phyloP scores from a whole-genome alignment of 2,888 invertebrate genomes.

The Glyphotaelius pellucidus region DNA sequence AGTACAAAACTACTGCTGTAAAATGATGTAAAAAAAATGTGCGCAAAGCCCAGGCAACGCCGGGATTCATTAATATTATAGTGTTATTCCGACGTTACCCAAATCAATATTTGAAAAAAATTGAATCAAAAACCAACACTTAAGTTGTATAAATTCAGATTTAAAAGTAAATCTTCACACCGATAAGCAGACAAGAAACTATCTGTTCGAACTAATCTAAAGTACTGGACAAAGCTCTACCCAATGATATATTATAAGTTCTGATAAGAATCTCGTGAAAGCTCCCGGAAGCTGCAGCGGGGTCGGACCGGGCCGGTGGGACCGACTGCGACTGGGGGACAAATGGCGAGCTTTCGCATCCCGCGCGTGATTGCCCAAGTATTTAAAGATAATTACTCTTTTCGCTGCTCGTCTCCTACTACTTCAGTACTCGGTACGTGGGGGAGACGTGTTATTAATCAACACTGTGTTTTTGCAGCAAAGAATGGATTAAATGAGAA shows the following conservation, averaged over 20 bases:
- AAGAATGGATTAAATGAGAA: constrained; percentile 6
- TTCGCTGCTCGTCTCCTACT: constrained; percentile 52
- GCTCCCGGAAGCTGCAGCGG: constrained; percentile 13
- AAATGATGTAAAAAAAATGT: no score
- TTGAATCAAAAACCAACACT: no score
- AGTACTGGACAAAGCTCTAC: not conserved
- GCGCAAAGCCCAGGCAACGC: no score
- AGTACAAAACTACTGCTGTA: no score
- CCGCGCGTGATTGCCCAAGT: constrained; percentile 61
- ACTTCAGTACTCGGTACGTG: not conserved
- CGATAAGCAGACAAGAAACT: not conserved
- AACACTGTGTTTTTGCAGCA: not conserved
- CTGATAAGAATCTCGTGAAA: constrained; percentile 14
- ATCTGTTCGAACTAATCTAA: not conserved
- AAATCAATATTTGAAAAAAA: no score
- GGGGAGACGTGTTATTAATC: constrained; percentile 35
- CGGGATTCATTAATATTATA: no score
- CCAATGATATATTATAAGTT: not conserved
- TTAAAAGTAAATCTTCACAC: not conserved
- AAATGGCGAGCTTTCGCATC: constrained; percentile 64
- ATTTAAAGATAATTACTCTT: constrained; percentile 65
- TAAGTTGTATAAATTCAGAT: no score
- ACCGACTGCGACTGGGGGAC: constrained; percentile 47
- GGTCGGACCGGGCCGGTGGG: not conserved
- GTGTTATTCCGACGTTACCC: no score